phyloP scores from a whole-genome alignment of 2,888 invertebrate species.

The Lepidochrysops patricia region DNA sequence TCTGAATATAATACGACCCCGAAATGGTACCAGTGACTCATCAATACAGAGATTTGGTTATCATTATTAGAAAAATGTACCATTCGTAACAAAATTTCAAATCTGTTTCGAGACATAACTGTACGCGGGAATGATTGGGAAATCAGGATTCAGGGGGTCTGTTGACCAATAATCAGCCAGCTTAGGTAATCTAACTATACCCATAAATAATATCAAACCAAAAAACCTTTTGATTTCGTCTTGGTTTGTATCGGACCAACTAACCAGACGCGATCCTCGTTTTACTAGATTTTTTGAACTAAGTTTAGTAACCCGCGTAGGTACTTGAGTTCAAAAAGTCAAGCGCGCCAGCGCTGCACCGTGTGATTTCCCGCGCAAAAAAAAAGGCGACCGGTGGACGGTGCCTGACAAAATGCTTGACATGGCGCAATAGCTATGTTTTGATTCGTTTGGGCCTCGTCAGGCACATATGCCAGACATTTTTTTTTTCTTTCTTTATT shows the following conservation, averaged over 20 bases:
- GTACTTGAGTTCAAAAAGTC: slow-evolving; percentile 16
- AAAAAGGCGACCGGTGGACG: slow-evolving; percentile 11
- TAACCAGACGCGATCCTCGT: slow-evolving; percentile 21
- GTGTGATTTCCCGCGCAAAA: slow-evolving; percentile 14
- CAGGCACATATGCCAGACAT: too few relatives aligned
- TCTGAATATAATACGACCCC: slow-evolving; percentile 21
- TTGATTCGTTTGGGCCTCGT: slow-evolving; percentile 17
- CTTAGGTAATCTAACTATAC: slow-evolving; percentile 24
- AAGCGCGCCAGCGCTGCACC: too few relatives aligned
- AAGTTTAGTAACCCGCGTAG: slow-evolving; percentile 17
- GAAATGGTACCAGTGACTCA: slow-evolving; percentile 24
- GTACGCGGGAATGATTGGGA: slow-evolving; percentile 14
- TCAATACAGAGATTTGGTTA: slow-evolving; percentile 17
- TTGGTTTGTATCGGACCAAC: slow-evolving; percentile 23
- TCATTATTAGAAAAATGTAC: slow-evolving; percentile 20
- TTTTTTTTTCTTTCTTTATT: slow-evolving; percentile 9
- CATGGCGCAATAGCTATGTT: slow-evolving; percentile 16
- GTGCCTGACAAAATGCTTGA: slow-evolving; percentile 18
- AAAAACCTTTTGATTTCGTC: slow-evolving; percentile 24
- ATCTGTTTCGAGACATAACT: slow-evolving; percentile 16
- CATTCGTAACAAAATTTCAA: slow-evolving; percentile 16
- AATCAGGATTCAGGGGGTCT: slow-evolving; percentile 16
- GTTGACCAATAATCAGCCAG: slow-evolving; percentile 17
- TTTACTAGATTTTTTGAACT: slow-evolving; percentile 17
- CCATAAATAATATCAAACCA: slow-evolving; percentile 24